These are phyloP conservation scores for Gila robusta DNA, from an alignment of 2,797 vertebrate species.

Conservation along the genomic window DNA sequence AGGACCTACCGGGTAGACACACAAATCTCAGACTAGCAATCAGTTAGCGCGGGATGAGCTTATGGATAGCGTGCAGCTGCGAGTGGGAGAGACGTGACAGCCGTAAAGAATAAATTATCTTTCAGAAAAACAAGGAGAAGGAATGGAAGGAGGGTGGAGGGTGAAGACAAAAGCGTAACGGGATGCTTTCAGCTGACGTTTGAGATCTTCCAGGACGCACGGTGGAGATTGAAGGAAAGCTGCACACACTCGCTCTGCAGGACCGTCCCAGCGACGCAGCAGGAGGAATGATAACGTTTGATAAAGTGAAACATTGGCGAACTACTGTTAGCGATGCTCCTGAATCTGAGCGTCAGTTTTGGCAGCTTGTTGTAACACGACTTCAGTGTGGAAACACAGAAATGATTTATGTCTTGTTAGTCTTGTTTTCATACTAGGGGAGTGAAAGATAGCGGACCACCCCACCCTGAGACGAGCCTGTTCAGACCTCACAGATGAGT, in stretches of 20 bases:
- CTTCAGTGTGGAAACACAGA: slow-evolving; percentile 7
- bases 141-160: slow-evolving; percentile 52
- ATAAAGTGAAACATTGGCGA: slow-evolving; percentile 54
- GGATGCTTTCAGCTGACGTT: slow-evolving; percentile 65
- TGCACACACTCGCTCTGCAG: slow-evolving; percentile 59
- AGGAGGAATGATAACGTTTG: slow-evolving; percentile 62
- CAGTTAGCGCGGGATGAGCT: slow-evolving; percentile 63
- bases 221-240: slow-evolving; percentile 61
- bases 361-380: slow-evolving; percentile 14
- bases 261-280: slow-evolving; percentile 57
- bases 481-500: not conserved
- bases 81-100: slow-evolving; percentile 54
- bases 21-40: slow-evolving; percentile 62
- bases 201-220: slow-evolving; percentile 75
- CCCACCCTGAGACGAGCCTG: not conserved
- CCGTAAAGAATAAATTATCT: slow-evolving; percentile 68
- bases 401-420: slow-evolving; percentile 29
- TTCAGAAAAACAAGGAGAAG: slow-evolving; percentile 61
- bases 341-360: slow-evolving; percentile 41
- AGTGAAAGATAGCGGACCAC: slow-evolving; percentile 40
- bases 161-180: slow-evolving; percentile 69
- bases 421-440: slow-evolving; percentile 23
- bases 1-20: slow-evolving; percentile 56
- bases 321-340: slow-evolving; percentile 57
- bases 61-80: slow-evolving; percentile 67